A percentile compares a stretch with the other conserved stretches of the same genome.
These are phyloP conservation scores for Acanthosepion pharaonis DNA, from an alignment of 2,888 invertebrate genomes.

Conservation along the genomic window DNA sequence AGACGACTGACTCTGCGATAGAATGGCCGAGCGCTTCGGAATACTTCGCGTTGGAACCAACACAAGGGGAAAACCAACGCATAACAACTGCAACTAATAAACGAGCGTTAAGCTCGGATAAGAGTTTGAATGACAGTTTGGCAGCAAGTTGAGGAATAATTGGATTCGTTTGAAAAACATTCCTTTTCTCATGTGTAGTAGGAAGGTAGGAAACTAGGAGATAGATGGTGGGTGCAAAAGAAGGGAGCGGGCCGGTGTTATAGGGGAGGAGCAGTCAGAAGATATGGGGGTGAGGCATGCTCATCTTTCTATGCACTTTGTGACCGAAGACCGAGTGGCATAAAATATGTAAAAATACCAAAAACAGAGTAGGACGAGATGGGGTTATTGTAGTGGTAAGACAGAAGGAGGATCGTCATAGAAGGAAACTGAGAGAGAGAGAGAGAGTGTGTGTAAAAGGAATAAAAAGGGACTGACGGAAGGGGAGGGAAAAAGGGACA, in stretches of 20 bases:
- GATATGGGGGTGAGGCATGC: not conserved
- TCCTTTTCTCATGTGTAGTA: not conserved
- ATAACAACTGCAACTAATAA: slow-evolving; percentile 17
- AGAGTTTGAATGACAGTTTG: slow-evolving; percentile 22
- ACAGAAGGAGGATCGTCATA: not conserved
- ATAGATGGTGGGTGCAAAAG: not conserved
- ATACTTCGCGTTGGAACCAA: not conserved
- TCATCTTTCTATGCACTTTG: slow-evolving; percentile 4
- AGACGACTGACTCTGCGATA: not conserved
- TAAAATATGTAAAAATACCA: not conserved
- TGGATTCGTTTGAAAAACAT: slow-evolving; percentile 9
- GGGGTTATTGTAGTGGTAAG: not conserved
- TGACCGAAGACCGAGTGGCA: slow-evolving; percentile 6
- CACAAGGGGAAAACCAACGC: not conserved
- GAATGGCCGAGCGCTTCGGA: slow-evolving; percentile 20
- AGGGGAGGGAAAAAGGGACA: not conserved
- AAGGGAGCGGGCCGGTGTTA: not conserved
- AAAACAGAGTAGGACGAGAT: not conserved
- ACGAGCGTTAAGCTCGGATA: slow-evolving; percentile 2
- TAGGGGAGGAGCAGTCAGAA: not conserved
- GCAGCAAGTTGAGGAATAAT: not conserved
- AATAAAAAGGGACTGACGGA: too few species aligned
- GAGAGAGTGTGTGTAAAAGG: too few species aligned
- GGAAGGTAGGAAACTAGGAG: not conserved
- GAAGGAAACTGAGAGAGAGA: too few species aligned